Conservation (phyloP, 2,797 vertebrate genomes). For the Parauchenoglanis punctatus region DNA sequence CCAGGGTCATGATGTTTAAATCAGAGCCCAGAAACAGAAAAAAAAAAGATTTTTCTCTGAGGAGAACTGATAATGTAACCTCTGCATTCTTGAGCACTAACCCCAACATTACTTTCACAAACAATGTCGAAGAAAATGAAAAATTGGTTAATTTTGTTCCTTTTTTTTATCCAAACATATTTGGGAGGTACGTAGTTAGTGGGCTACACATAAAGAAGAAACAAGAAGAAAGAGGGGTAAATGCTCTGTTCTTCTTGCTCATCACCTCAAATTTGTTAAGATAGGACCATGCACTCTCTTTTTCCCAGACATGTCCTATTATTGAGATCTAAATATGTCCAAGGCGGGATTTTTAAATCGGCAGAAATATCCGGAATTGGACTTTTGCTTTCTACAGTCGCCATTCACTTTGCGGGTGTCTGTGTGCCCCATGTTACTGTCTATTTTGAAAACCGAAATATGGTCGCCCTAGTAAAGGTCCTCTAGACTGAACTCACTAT, state of each 20-base stretch:
- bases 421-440: too few species aligned
- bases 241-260: not conserved
- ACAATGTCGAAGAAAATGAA: not conserved
- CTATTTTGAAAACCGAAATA: too few species aligned
- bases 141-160: not conserved
- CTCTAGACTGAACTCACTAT: not conserved
- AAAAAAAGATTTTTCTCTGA: not conserved
- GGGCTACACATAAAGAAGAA: not conserved
- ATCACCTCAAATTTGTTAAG: not conserved
- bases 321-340: too few species aligned
- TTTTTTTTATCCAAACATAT: not conserved
- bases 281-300: not conserved
- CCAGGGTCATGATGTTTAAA: slow-evolving; percentile 53
- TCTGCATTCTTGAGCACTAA: not conserved
- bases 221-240: not conserved
- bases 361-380: too few species aligned
- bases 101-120: not conserved
- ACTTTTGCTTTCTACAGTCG: too few species aligned
- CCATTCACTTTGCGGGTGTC: too few species aligned
- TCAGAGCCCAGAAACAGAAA: slow-evolving; percentile 32
- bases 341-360: too few species aligned
- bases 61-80: slow-evolving; percentile 13
- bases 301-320: too few species aligned
- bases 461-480: too few species aligned
- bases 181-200: not conserved